Conservation (phyloP, 1,140 invertebrate species). For the Panulirus ornatus region DNA sequence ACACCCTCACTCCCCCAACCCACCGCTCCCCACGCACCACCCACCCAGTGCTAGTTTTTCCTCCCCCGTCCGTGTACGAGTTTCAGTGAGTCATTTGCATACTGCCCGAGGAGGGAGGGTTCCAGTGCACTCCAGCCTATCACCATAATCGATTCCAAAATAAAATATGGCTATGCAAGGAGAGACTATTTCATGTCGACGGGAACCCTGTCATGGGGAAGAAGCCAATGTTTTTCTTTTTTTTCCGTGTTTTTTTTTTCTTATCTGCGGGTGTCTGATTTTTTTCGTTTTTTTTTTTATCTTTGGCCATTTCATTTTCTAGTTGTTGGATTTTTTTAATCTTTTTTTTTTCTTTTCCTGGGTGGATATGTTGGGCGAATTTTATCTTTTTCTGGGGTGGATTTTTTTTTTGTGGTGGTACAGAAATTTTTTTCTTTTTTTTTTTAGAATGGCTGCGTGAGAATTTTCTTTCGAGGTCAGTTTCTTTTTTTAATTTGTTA, state of each 20-base stretch:
- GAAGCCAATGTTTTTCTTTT: neutral
- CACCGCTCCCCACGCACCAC: neutral
- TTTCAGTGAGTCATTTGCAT: conserved; percentile 25
- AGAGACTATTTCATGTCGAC: neutral
- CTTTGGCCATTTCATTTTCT: neutral
- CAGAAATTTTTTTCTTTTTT: neutral
- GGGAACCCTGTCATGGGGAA: neutral
- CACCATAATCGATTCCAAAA: conserved; percentile 42
- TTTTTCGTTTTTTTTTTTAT: neutral
- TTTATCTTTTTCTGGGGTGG: too few species aligned
- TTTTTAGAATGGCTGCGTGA: neutral
- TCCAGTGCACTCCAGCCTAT: neutral
- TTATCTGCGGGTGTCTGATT: neutral
- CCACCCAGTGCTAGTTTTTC: neutral
- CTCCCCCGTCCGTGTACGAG: neutral
- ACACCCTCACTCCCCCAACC: neutral
- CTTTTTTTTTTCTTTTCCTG: neutral
- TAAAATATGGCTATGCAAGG: conserved; percentile 1
- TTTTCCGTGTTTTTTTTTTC: neutral
- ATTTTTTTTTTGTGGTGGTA: too few species aligned
- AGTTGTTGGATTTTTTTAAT: neutral
- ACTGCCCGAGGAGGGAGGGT: neutral
- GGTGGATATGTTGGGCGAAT: too few species aligned
- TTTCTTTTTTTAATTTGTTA: neutral
- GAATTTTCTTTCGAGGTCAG: neutral